Conservation (phyloP, 2,797 vertebrate genomes). For the Galago senegalensis region DNA sequence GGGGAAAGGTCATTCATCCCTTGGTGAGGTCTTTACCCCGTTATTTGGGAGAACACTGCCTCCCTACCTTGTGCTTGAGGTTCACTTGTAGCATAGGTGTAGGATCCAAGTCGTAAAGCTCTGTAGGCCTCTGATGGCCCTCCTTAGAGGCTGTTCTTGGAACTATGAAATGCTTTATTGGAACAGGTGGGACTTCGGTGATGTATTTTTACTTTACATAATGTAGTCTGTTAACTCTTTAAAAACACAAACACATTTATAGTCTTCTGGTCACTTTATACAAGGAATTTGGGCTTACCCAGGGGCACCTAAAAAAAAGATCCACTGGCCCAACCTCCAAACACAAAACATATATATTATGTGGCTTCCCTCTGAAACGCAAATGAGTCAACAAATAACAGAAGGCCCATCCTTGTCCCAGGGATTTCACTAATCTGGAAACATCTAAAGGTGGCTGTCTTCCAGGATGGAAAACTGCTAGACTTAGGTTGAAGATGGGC, state of each 20-base stretch:
- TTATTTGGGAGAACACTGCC: constrained; percentile 61
- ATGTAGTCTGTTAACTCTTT: constrained; percentile 65
- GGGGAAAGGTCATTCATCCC: not conserved
- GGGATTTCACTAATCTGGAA: constrained; percentile 38
- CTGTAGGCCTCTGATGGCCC: not conserved
- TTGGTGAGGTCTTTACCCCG: constrained; percentile 61
- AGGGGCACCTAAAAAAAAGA: not conserved
- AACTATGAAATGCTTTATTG: constrained; percentile 80
- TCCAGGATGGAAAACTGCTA: not conserved
- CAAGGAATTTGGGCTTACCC: constrained; percentile 32
- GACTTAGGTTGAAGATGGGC: constrained; percentile 26
- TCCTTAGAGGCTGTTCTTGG: constrained; percentile 81
- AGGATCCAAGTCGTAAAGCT: not conserved
- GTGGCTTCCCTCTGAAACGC: not conserved
- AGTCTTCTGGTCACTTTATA: constrained; percentile 11
- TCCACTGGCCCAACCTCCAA: not conserved
- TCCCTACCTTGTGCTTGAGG: not conserved
- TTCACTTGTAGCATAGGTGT: not conserved
- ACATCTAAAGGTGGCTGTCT: constrained; percentile 32
- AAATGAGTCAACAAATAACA: constrained; percentile 26
- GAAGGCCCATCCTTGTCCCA: not conserved
- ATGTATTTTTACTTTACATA: constrained; percentile 78
- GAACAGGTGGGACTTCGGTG: constrained; percentile 70
- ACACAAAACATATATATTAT: not conserved
- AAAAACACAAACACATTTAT: not conserved